Evolutionary conservation across 2,113 vertebrate species (phyloP), one percentile per base, ranked within the genome.

Genomic region (Sigmodon hispidus): DNA sequence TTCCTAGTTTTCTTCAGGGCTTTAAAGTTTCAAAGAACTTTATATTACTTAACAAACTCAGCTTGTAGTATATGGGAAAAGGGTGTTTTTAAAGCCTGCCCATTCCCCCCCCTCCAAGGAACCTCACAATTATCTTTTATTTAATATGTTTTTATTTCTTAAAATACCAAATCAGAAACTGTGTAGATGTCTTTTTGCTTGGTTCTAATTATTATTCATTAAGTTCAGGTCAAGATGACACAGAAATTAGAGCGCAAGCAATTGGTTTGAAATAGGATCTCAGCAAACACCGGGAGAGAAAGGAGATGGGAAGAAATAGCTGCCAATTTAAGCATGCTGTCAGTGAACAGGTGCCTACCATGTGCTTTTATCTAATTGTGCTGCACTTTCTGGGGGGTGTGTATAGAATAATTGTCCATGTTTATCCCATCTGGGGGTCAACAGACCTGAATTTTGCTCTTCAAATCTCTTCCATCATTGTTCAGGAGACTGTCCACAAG

Each of bases 21-120:
- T 97, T 93, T 93, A 95, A 97, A 97, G 91, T 97, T 97, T 94
- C 80, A 70, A 24, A 95, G 87, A 92, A 97, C 59, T 97, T 96
- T 83, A 1, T 89, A 92, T 67, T 94, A 94, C 79, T 87, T 95
- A 96, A 94, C 65, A 94, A 21, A 40, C 84, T 59, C 72, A 80
- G 67, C 24, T 85, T 95, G 36, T 85, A 90, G 65, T 50, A 9
- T 89, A 67, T 85, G 52, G 61, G 10, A 7, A 69, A 93, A 76
- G 36, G 12, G 15, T 89, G 87, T 13, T 91, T 55, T 93, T 70
- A 95, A 95, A 94, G 70, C 57, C 72, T 50, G 45, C 45, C 19
- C 13, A 26, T 90, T 93, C 87, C 88, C 61, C 75, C 86, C 87
- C 88, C 61, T 70, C 86, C 89, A 50, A 96, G 52, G 17, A 48